These are phyloP conservation scores for Agonum fuliginosum DNA, from an alignment of 2,888 invertebrate species.

Conservation along the genomic window DNA sequence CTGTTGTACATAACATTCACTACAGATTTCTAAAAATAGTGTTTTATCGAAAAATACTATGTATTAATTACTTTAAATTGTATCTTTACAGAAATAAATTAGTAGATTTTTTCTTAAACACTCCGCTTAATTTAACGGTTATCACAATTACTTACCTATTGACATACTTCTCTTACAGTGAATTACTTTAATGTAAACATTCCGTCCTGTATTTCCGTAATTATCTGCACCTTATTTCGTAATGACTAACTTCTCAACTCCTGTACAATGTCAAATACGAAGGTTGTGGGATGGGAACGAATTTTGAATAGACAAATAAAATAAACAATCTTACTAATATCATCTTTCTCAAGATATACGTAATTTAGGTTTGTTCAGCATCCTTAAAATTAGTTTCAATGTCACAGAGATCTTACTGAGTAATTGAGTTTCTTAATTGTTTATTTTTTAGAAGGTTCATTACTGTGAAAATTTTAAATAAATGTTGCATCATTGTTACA, in stretches of 20 bases:
- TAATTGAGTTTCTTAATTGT: conserved; percentile 12
- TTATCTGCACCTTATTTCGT: background rate
- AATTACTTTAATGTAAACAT: conserved; percentile 1
- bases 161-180: conserved; percentile 20
- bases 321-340: background rate
- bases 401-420: background rate
- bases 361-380: background rate
- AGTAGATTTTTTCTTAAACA: conserved; percentile 3
- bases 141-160: conserved; percentile 28
- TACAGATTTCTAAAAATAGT: too few relatives aligned
- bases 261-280: conserved; percentile 11
- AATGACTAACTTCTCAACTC: background rate
- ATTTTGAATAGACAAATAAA: conserved; percentile 15
- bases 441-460: conserved; percentile 6
- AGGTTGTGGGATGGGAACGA: conserved; percentile 21
- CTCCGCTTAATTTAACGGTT: conserved; percentile 23
- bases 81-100: conserved; percentile 12
- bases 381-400: background rate
- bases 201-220: background rate
- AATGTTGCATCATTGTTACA: background rate
- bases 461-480: conserved; percentile 3
- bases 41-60: too few relatives aligned
- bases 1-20: too few relatives aligned
- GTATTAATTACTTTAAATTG: too few relatives aligned
- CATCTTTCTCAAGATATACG: background rate